Evolutionary conservation across 2,797 vertebrate species (phyloP).

Genomic region (Diceros bicornis): DNA sequence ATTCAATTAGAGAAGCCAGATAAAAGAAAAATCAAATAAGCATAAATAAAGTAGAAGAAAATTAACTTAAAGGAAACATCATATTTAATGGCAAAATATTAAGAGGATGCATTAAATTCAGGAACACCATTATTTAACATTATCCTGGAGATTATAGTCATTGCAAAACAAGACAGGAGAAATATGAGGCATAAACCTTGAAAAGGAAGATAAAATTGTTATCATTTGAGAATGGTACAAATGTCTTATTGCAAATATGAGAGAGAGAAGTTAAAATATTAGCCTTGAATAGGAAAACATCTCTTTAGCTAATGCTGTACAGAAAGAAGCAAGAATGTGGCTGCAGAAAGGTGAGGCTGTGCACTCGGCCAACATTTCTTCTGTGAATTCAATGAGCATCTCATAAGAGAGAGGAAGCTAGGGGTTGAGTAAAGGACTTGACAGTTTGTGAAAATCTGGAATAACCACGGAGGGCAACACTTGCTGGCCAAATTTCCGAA

Average conservation of each 20-base stretch:
- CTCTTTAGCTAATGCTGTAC: neutral
- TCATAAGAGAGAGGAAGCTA: neutral
- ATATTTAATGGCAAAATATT: slow-evolving; percentile 66
- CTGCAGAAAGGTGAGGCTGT: neutral
- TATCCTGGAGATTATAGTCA: slow-evolving; percentile 15
- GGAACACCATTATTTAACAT: slow-evolving; percentile 58
- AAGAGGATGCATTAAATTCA: slow-evolving; percentile 40
- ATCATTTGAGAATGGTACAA: neutral
- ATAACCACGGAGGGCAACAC: neutral
- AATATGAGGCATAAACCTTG: neutral
- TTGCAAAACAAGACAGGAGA: neutral
- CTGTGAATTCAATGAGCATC: neutral
- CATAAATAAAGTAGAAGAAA: slow-evolving; percentile 70
- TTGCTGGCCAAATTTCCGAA: neutral
- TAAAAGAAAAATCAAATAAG: slow-evolving; percentile 72
- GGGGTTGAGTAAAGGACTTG: neutral
- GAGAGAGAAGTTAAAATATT: neutral
- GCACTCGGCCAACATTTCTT: neutral
- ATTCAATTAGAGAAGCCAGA: slow-evolving; percentile 73
- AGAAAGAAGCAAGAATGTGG: neutral
- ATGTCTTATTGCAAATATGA: neutral
- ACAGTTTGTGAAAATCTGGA: neutral
- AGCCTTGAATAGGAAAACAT: neutral
- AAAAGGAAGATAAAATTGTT: slow-evolving; percentile 5
- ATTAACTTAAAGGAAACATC: slow-evolving; percentile 64